These are phyloP conservation scores for Listronotus bonariensis DNA, from an alignment of 1,140 invertebrate genomes.

Conservation along the genomic window DNA sequence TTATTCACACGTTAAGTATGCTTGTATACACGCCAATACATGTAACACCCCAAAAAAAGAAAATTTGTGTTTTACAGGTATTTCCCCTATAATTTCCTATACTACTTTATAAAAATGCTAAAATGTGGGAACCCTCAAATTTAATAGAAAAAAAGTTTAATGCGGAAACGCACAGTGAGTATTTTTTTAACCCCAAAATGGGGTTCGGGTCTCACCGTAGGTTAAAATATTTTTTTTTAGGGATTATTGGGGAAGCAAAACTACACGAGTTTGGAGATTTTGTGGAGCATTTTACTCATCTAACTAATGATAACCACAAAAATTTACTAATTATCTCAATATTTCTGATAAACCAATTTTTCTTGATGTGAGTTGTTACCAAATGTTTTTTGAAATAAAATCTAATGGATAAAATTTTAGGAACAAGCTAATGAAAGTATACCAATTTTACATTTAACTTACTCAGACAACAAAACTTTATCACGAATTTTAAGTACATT, in stretches of 20 bases:
- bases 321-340: constrained; percentile 51
- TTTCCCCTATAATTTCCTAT: too few species aligned
- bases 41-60: too few species aligned
- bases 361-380: constrained; percentile 65
- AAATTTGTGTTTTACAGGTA: too few species aligned
- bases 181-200: constrained; percentile 23
- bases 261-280: constrained; percentile 73
- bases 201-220: constrained; percentile 2
- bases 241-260: constrained; percentile 64
- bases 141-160: constrained; percentile 48
- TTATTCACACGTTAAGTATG: too few species aligned
- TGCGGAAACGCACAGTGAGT: constrained; percentile 51
- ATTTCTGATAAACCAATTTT: constrained; percentile 63
- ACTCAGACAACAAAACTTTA: constrained; percentile 81
- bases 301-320: constrained; percentile 61
- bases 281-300: constrained; percentile 67
- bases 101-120: constrained; percentile 25
- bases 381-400: constrained; percentile 22
- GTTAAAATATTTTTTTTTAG: constrained; percentile 40
- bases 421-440: constrained; percentile 62
- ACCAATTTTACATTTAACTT: constrained; percentile 69
- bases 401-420: constrained; percentile 15
- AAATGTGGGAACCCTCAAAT: constrained; percentile 50
- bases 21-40: too few species aligned
- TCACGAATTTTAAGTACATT: constrained; percentile 83